These are phyloP conservation scores for Aphelinus certus DNA, from an alignment of 1,140 invertebrate species.

Conservation along the genomic window DNA sequence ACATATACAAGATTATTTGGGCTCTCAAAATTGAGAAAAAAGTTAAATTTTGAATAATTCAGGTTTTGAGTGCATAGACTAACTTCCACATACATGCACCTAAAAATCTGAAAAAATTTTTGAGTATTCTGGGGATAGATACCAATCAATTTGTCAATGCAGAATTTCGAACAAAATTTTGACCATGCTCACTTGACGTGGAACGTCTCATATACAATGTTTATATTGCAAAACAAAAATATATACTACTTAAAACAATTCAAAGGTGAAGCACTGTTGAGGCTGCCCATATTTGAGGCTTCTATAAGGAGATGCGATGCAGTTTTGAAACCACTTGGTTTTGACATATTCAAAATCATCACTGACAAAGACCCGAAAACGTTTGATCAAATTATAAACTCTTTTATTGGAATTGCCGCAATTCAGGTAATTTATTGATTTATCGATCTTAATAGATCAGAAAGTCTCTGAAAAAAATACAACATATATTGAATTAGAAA, in stretches of 20 bases:
- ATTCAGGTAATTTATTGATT: slow-evolving; percentile 73
- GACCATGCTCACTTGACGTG: too few species aligned
- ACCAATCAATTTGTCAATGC: too few species aligned
- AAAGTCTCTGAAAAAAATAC: neutral
- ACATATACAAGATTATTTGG: too few species aligned
- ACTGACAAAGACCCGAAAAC: slow-evolving; percentile 68
- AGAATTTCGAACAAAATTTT: too few species aligned
- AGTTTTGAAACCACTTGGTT: slow-evolving; percentile 67
- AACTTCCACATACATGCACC: too few species aligned
- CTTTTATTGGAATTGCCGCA: slow-evolving; percentile 80
- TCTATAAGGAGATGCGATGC: slow-evolving; percentile 71
- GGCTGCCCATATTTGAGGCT: slow-evolving; percentile 72
- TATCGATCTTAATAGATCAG: neutral
- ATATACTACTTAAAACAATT: slow-evolving; percentile 45
- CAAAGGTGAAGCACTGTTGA: slow-evolving; percentile 72
- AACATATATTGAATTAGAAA: neutral
- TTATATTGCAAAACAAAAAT: neutral
- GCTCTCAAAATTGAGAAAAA: too few species aligned
- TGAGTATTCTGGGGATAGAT: too few species aligned
- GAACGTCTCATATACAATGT: too few species aligned
- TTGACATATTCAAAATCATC: slow-evolving; percentile 73
- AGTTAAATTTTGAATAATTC: too few species aligned
- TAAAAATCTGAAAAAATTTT: too few species aligned
- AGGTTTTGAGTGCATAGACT: too few species aligned
- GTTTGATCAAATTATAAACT: slow-evolving; percentile 71